Conservation (phyloP, 1,140 invertebrate genomes). For the Heliconius hewitsoni region DNA sequence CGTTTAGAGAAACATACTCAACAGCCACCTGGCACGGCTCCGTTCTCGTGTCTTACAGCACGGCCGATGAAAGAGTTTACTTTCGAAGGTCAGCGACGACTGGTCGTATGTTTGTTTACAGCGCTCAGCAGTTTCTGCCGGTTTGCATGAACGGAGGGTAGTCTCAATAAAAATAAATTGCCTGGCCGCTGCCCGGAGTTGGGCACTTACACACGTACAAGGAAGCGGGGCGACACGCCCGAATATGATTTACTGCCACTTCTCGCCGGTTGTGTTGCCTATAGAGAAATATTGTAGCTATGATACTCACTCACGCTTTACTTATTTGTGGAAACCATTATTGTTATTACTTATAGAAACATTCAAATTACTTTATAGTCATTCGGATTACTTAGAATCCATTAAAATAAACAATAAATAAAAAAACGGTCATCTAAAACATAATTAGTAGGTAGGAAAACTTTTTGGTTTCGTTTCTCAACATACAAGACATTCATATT, state of each 20-base stretch:
- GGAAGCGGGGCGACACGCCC: constrained; percentile 70
- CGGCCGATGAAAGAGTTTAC: constrained; percentile 36
- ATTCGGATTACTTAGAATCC: neutral
- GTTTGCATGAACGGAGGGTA: constrained; percentile 78
- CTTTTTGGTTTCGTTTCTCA: neutral
- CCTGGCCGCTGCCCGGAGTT: constrained; percentile 65
- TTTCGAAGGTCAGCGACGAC: constrained; percentile 50
- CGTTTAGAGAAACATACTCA: constrained; percentile 72
- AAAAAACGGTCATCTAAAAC: neutral
- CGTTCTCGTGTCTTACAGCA: constrained; percentile 37
- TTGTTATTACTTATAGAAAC: neutral
- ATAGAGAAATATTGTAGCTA: constrained; percentile 43
- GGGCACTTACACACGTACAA: constrained; percentile 76
- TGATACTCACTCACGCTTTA: constrained; percentile 18
- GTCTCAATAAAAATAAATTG: constrained; percentile 80
- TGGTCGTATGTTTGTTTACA: constrained; percentile 74
- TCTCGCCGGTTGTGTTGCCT: constrained; percentile 47
- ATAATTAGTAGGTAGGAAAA: neutral
- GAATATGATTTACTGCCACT: constrained; percentile 68
- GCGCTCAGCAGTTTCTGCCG: constrained; percentile 71
- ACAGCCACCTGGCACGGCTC: constrained; percentile 32
- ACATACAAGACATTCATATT: neutral
- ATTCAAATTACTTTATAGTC: neutral
- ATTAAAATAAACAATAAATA: neutral
- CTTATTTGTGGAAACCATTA: neutral